Percentiles rank a stretch among this genome's conserved stretches.
phyloP scores from a whole-genome alignment of 92 coral and sea anemone species.

The Hydrozoanthus gracilis region DNA sequence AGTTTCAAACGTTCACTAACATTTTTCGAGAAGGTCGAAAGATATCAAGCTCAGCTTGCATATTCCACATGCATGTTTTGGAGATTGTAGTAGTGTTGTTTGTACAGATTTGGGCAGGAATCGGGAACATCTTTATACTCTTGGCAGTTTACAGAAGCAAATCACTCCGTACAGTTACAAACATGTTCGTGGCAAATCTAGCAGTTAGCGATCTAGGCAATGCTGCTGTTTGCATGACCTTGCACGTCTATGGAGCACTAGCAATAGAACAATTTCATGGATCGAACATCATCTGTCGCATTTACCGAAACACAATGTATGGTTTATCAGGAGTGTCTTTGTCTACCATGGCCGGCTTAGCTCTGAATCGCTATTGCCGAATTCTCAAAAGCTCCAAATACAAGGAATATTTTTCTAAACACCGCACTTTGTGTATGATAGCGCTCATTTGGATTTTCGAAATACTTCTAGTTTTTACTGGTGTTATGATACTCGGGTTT shows the following conservation, averaged over 20 bases:
- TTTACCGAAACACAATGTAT: not conserved
- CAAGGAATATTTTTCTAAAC: not conserved
- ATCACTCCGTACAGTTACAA: not conserved
- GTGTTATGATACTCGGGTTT: not conserved
- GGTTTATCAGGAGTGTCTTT: slow-evolving; percentile 1
- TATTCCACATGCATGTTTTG: not conserved
- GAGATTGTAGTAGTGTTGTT: not conserved
- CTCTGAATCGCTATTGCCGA: slow-evolving; percentile 16
- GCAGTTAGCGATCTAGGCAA: slow-evolving; percentile 10
- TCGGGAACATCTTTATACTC: not conserved
- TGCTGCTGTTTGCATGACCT: slow-evolving; percentile 11
- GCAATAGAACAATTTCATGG: not conserved
- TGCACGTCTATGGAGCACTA: slow-evolving; percentile 1
- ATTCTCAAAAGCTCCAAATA: slow-evolving; percentile 10
- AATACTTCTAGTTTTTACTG: not conserved
- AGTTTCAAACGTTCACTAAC: no score
- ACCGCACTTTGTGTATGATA: not conserved
- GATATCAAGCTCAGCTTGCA: not conserved
- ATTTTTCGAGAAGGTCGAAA: not conserved
- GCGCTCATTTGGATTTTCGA: not conserved
- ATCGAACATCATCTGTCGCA: not conserved
- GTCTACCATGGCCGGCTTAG: not conserved
- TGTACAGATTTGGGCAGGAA: not conserved
- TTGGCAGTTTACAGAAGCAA: not conserved
- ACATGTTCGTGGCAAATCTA: slow-evolving; percentile 9